These are phyloP conservation scores for Ips typographus DNA, from an alignment of 1,140 invertebrate genomes.

Conservation along the genomic window DNA sequence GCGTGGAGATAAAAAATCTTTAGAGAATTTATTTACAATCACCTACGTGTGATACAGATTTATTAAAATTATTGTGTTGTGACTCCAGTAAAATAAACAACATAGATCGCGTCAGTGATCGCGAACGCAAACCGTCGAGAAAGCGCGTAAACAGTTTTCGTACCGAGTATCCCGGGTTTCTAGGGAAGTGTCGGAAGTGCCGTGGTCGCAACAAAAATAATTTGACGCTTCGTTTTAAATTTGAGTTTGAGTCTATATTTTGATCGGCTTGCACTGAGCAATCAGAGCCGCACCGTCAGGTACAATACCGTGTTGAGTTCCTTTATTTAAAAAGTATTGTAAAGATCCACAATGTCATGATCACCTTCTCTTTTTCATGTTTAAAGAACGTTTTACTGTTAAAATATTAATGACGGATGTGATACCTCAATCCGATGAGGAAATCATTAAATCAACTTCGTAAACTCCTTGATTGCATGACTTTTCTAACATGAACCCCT, in stretches of 20 bases:
- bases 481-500: constrained; percentile 34
- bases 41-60: constrained; percentile 13
- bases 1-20: constrained; percentile 5
- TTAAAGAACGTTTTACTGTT: no score
- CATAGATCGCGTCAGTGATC: background rate
- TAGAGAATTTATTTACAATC: constrained; percentile 9
- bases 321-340: no score
- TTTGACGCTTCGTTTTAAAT: no score
- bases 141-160: constrained; percentile 6
- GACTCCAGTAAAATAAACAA: constrained; percentile 8
- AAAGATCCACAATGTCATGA: no score
- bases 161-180: constrained; percentile 4
- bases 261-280: no score
- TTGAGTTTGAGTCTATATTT: no score
- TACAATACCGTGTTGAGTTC: no score
- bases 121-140: constrained; percentile 6
- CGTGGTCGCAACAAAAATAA: no score
- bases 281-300: no score
- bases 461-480: constrained; percentile 22
- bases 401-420: constrained; percentile 36
- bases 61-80: constrained; percentile 16
- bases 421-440: constrained; percentile 36
- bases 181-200: constrained; percentile 8
- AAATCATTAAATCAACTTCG: constrained; percentile 39
- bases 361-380: no score